These are phyloP conservation scores for Cherax quadricarinatus DNA, from an alignment of 1,140 invertebrate species.

Conservation along the genomic window DNA sequence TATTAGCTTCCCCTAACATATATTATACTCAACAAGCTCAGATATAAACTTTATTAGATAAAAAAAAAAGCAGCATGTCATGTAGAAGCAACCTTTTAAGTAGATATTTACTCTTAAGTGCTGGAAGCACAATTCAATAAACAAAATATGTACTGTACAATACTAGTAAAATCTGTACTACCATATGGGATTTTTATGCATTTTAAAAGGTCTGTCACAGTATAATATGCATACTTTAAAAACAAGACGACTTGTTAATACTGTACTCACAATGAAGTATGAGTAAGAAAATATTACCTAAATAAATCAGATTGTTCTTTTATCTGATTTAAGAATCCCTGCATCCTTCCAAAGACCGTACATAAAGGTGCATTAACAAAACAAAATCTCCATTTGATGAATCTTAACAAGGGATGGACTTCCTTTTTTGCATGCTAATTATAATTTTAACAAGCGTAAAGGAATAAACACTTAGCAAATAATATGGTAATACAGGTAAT, in stretches of 20 bases:
- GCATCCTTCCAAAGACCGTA: neutral
- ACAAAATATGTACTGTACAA: neutral
- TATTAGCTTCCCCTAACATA: neutral
- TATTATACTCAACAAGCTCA: conserved; percentile 16
- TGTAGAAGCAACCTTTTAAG: neutral
- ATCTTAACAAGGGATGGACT: neutral
- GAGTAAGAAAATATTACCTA: neutral
- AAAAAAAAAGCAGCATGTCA: neutral
- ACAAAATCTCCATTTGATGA: neutral
- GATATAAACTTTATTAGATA: neutral
- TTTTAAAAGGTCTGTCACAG: neutral
- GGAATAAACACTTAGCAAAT: neutral
- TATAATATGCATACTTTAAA: neutral
- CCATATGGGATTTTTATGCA: neutral
- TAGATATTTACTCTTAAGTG: neutral
- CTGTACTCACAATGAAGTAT: neutral
- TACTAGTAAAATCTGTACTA: neutral
- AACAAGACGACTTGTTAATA: neutral
- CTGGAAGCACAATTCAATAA: neutral
- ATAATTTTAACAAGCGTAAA: neutral
- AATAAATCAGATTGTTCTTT: neutral
- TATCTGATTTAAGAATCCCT: neutral
- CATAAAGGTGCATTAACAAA: neutral
- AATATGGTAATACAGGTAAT: neutral
- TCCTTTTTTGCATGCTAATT: neutral